Percentiles rank a stretch among this genome's conserved stretches.
These are phyloP conservation scores for Pipistrellus kuhlii DNA, from an alignment of 2,797 vertebrate genomes.

Conservation along the genomic window DNA sequence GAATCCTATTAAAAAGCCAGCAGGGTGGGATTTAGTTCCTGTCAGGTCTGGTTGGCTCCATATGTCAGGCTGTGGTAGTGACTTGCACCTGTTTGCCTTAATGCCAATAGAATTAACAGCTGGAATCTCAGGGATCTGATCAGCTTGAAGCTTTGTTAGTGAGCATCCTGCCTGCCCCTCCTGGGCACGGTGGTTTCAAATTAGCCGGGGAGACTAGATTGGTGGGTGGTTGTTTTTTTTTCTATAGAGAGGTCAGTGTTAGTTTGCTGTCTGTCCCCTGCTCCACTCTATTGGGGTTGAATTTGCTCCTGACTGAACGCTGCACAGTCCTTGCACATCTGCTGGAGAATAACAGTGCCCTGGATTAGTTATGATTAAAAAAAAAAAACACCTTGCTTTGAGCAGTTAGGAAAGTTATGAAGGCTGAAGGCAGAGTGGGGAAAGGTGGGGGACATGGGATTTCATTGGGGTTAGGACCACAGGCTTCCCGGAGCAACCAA, in stretches of 20 bases:
- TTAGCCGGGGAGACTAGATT: conserved; percentile 49
- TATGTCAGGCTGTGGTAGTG: not conserved
- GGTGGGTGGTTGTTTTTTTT: not conserved
- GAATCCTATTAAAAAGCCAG: not conserved
- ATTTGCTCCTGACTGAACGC: conserved; percentile 49
- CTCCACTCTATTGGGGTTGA: not conserved
- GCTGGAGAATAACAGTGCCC: not conserved
- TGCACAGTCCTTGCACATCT: not conserved
- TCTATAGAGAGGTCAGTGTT: not conserved
- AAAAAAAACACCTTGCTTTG: not conserved
- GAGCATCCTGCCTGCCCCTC: not conserved
- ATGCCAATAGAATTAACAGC: not conserved
- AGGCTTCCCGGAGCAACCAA: not conserved
- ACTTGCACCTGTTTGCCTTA: conserved; percentile 14
- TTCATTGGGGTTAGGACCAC: not conserved
- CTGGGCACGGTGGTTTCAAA: conserved; percentile 18
- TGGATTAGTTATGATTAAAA: conserved; percentile 33
- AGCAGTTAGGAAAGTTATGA: not conserved
- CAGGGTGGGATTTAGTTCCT: not conserved
- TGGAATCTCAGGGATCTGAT: not conserved
- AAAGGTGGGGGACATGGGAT: not conserved
- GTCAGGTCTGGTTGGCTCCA: not conserved
- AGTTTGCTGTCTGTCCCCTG: not conserved
- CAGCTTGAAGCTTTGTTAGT: not conserved
- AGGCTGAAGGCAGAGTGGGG: not conserved